Evolutionary conservation across 23 tunicate species (phyloP), one percentile per base, ranked within the genome.

Genomic region (Diplosoma virens): DNA sequence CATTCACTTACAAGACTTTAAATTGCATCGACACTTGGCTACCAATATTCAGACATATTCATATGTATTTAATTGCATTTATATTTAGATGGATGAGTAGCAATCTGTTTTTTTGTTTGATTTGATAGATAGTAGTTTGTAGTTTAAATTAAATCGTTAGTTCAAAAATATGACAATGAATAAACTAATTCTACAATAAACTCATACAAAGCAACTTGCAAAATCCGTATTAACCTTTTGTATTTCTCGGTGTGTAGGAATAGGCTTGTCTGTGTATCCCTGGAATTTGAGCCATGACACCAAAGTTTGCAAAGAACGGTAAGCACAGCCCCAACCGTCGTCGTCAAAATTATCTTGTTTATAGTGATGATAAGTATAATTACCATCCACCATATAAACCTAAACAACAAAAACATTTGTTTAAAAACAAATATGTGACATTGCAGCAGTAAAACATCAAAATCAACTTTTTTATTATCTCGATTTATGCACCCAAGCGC

Each of bases 311-410:
- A 94, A 60, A 11, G 93, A 80, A 0, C 99, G 34, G 55, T 95
- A 95, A 1, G 99, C 93, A 77, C 99, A 95, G 21, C 99, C 99
- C 99, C 99, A 95, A 33, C 99, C 99, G 33, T 73, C 81, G 67
- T 95, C 99, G 72, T 95, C 82, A 18, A 80, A 68, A 2, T 63
- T 53, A 25, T 95, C 88, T 73, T 95, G 99, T 75, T 67, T 91
- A 82, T 95, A 95, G 47, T 95, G 99, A 64, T 89, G 82, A 36
- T 95, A 95, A 33, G 84, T 67, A 50, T 95, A 95, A 0, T 14
- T 48, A 4, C 96, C 99, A 54, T 73, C 34, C 32, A 92, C 87
- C 34, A 66, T 5, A 33, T 17, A 52, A 23, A 72, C 32, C 81
- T 83, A 4, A 24, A 59, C 36, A 22, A 18, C 17, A 55, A 24